phyloP scores from a whole-genome alignment of 1,140 invertebrate genomes.

The Acromyrmex charruanus region DNA sequence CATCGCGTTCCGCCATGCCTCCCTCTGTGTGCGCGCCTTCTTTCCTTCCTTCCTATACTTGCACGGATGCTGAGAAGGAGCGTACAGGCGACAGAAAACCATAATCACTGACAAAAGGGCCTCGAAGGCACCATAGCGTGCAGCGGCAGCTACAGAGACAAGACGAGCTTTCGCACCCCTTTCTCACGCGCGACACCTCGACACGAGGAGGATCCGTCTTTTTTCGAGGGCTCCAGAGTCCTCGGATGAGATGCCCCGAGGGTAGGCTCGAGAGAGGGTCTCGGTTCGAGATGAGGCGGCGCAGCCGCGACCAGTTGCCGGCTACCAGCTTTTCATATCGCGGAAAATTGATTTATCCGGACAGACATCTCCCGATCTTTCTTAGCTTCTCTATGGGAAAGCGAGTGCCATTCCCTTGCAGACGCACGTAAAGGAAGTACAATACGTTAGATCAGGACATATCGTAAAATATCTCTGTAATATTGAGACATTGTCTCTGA shows the following conservation, averaged over 20 bases:
- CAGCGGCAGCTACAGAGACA: conserved; percentile 65
- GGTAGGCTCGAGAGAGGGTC: conserved; percentile 26
- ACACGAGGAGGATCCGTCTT: conserved; percentile 60
- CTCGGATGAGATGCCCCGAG: conserved; percentile 47
- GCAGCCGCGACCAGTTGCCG: conserved; percentile 37
- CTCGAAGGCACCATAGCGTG: conserved; percentile 61
- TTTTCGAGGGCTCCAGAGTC: conserved; percentile 51
- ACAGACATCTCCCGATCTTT: conserved; percentile 1
- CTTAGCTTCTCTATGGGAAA: conserved; percentile 7
- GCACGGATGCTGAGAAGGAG: conserved; percentile 45
- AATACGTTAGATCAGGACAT: neutral
- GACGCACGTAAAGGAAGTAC: neutral
- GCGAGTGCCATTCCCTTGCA: neutral
- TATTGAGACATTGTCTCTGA: neutral
- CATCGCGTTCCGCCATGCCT: conserved; percentile 23
- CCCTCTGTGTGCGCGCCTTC: conserved; percentile 23
- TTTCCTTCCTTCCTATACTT: conserved; percentile 50
- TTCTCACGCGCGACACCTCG: conserved; percentile 75
- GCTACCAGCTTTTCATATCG: conserved; percentile 29
- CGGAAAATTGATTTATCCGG: conserved; percentile 56
- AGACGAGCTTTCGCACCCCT: conserved; percentile 71
- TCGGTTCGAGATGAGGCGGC: conserved; percentile 23
- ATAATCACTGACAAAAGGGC: conserved; percentile 74
- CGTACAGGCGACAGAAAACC: conserved; percentile 70
- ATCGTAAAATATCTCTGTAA: neutral